These are phyloP conservation scores for Eubasilissa splendida DNA, from an alignment of 2,888 invertebrate genomes.

Conservation along the genomic window DNA sequence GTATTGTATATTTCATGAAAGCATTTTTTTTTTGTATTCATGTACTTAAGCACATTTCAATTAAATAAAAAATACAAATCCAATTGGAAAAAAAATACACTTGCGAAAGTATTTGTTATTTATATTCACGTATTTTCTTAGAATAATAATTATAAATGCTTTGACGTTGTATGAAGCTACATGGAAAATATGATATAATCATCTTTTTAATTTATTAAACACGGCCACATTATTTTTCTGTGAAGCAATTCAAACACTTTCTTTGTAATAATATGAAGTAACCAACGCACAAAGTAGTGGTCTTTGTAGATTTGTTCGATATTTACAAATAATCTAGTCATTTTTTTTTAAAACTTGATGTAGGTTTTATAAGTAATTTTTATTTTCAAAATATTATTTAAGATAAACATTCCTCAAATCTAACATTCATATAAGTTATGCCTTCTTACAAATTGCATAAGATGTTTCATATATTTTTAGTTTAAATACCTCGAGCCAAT, in stretches of 20 bases:
- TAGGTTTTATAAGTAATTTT: neutral
- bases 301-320: too few species aligned
- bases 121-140: too few species aligned
- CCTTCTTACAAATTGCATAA: slow-evolving; percentile 11
- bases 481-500: slow-evolving; percentile 29
- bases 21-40: slow-evolving; percentile 37
- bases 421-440: slow-evolving; percentile 45
- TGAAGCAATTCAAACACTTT: too few species aligned
- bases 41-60: slow-evolving; percentile 7
- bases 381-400: slow-evolving; percentile 24
- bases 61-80: neutral
- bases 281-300: too few species aligned
- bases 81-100: neutral
- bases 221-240: too few species aligned
- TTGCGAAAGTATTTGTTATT: neutral
- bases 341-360: too few species aligned
- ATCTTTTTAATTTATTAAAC: too few species aligned
- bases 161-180: too few species aligned
- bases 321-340: too few species aligned
- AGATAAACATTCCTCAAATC: slow-evolving; percentile 46
- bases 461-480: slow-evolving; percentile 35
- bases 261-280: too few species aligned
- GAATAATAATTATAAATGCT: too few species aligned
- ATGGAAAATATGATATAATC: too few species aligned
- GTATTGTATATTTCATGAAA: slow-evolving; percentile 44